Conservation (phyloP, 1,140 invertebrate species). For the Zaprionus inermis region DNA sequence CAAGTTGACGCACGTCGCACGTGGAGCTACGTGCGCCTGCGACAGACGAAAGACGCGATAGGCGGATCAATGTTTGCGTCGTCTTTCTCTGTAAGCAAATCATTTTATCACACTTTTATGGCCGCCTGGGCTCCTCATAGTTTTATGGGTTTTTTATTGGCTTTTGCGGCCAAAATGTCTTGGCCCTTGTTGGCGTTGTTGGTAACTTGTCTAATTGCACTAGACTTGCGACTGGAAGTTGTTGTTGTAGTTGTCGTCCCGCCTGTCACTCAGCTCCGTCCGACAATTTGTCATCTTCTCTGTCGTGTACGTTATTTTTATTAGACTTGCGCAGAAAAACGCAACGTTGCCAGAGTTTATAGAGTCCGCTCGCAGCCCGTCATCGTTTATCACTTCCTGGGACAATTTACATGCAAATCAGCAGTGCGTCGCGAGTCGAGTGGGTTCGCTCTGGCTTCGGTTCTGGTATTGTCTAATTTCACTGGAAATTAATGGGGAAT, state of each 20-base stretch:
- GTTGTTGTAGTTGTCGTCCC: conserved; percentile 43
- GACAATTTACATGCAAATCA: conserved; percentile 81
- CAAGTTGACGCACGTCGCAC: conserved; percentile 76
- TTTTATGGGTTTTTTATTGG: conserved; percentile 62
- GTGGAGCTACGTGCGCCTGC: conserved; percentile 64
- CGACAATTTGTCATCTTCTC: conserved; percentile 80
- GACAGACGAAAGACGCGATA: not conserved
- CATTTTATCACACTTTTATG: conserved; percentile 68
- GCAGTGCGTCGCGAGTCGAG: conserved; percentile 28
- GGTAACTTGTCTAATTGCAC: conserved; percentile 80
- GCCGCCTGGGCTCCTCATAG: conserved; percentile 47
- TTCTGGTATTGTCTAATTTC: not conserved
- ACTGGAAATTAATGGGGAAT: not conserved
- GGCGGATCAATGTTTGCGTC: conserved; percentile 10
- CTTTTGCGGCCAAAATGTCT: conserved; percentile 58
- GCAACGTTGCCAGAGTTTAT: conserved; percentile 43
- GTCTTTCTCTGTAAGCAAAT: conserved; percentile 45
- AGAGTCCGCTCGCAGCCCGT: conserved; percentile 40
- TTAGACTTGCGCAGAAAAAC: conserved; percentile 75
- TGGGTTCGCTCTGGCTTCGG: too few relatives aligned
- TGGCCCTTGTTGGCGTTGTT: conserved; percentile 34
- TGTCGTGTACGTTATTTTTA: conserved; percentile 69
- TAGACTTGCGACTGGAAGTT: conserved; percentile 66
- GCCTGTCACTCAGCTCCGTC: conserved; percentile 70
- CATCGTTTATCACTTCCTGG: conserved; percentile 79